Base-by-base conservation (phyloP, 2,888 invertebrate species). In the Cataglyphis rosenhaueri region DNA sequence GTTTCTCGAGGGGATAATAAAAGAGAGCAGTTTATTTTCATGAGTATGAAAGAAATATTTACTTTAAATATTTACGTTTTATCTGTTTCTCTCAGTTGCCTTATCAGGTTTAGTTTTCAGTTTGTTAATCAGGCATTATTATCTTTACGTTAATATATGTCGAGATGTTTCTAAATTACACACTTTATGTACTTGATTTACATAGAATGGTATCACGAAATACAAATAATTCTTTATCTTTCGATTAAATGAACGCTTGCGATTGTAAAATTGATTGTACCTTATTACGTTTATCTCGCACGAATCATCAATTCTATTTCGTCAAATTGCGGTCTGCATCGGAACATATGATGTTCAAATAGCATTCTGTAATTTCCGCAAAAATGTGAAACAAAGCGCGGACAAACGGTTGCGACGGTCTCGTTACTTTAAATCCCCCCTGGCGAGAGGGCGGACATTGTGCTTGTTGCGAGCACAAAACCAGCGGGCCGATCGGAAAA, bases 361-460 rank as follows among this genome's bases (percentile, higher is more conserved):
- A 84, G 78, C 75, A 87, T 78, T 82, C 85, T 88, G 86, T 90
- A 90, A 90, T 90, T 90, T 90, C 86, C 86, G 87, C 70, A 86
- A 85, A 89, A 87, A 86, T 85, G 81, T 83, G n/a, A 3, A 52
- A 86, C 87, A 90, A 90, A 89, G 89, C 91, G 84, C 35, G 76
- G 66, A 71, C 82, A 82, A 85, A 84, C 85, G 35, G 6, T 35
- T 35, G 78, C 44, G 70, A 76, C 85, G 87, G 84, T 87, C 87
- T 86, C 88, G 87, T 89, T 88, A 86, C 87, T 89, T 86, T 85
- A 84, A 84, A 81, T 73, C 86, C 66, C 75, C 86, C 66, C 75
- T 76, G 59, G 35, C 82, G 89, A 82, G 84, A 52, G 52, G n/a
- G 52, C 8, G 62, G 78, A 68, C 87, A 83, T 79, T 86, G 87